phyloP scores from a whole-genome alignment of 30 jellyfish, hydroid and myxozoan genomes.

The Turritopsis rubra region DNA sequence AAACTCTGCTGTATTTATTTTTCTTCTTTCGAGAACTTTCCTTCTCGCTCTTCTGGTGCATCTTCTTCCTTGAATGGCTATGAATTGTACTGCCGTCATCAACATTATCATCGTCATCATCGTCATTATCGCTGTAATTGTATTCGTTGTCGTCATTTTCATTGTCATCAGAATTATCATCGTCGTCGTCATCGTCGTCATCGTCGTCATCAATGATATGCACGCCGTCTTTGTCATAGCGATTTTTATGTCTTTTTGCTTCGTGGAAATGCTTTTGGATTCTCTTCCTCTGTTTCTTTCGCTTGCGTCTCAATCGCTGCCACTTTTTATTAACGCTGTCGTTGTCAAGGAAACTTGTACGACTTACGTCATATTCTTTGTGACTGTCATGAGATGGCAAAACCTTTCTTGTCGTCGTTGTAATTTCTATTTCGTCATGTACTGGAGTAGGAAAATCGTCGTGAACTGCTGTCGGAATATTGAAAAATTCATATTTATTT shows the following conservation, averaged over 20 bases:
- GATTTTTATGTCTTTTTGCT: not conserved
- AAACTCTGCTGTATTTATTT: not conserved
- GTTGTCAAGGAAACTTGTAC: not conserved
- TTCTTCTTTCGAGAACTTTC: not conserved
- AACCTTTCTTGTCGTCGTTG: constrained; percentile 6
- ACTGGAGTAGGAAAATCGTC: constrained; percentile 36
- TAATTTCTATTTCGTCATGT: constrained; percentile 24
- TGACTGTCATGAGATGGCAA: constrained; percentile 26
- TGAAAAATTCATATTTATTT: not conserved
- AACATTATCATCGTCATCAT: constrained; percentile 13
- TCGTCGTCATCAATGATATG: constrained; percentile 7
- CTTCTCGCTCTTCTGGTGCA: not conserved
- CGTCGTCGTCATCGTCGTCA: constrained; percentile 10
- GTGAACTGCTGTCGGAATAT: constrained; percentile 22
- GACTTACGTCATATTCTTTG: not conserved
- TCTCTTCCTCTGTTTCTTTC: not conserved
- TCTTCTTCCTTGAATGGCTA: not conserved
- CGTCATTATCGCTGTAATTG: not conserved
- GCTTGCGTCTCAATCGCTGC: not conserved
- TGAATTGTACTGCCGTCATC: not conserved
- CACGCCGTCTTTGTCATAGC: not conserved
- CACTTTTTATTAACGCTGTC: not conserved
- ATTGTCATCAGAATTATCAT: not conserved
- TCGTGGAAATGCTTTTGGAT: not conserved
- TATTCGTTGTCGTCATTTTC: not conserved